Base-by-base conservation (phyloP, 2,113 vertebrate genomes). In the Calyptomena viridis region DNA sequence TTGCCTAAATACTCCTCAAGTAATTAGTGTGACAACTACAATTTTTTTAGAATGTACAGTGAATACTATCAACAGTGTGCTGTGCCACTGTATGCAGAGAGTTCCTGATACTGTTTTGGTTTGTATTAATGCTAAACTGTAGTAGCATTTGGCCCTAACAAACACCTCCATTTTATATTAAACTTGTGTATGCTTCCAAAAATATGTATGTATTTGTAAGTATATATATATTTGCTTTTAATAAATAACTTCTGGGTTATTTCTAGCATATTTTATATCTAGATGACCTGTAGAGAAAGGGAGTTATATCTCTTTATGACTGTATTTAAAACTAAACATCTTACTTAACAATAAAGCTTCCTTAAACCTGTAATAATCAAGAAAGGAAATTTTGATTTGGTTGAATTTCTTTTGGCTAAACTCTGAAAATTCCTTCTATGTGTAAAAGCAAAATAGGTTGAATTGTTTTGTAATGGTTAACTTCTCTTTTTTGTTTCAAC, bases 1-100 rank as follows among this genome's bases (percentile, higher is more conserved):
- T 87, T 76, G 23, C 19, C 50, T 33, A 33, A 75, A 27, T 60
- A 14, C 22, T 84, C 1, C 1, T 28, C 1, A 3, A 2, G 1
- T 86, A 76, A 58, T 13, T 72, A 37, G 30, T 6, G 23, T 68
- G 17, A 31, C 47, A 44, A 8, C 27, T 79, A 14, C 11, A 33
- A 31, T 3, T 33, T 62, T 33, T 80, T 74, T 66, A 47, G 24
- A 47, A 20, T 33, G 11, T 59, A 5, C 14, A 37, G 3, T 0
- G 1, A 63, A 16, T 63, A 13, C 23, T 2, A 2, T 58, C 18
- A 52, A 6, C 12, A 37, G 1, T 30, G 18, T 69, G 49, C 17
- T 73, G 33, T 77, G 59, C 4, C 4, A 23, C 7, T 52, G 16
- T 22, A 4, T 44, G 39, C 18, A 33, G 1, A n/a, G 20, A 39